Evolutionary conservation across 2,113 vertebrate genomes (phyloP).

Genomic region (Chrysemys picta): DNA sequence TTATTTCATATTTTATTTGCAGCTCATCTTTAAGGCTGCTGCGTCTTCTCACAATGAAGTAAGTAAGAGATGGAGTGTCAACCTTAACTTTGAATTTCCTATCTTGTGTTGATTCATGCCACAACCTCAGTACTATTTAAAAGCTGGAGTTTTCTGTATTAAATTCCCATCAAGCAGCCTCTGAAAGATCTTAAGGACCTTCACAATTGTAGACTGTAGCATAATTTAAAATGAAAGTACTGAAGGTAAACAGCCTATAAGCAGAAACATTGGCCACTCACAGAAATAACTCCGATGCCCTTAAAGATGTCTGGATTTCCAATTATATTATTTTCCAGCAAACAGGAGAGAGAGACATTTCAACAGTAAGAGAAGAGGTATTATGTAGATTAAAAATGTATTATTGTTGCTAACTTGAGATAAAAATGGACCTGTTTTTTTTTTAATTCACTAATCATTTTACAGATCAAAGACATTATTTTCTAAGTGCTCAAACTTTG

Average conservation of each 20-base stretch:
- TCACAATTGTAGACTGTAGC: constrained; percentile 18
- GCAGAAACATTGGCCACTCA: background rate
- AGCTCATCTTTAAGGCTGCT: constrained; percentile 11
- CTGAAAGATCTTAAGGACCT: constrained; percentile 17
- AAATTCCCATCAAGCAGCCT: constrained; percentile 9
- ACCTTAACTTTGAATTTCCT: background rate
- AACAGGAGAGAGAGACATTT: constrained; percentile 28
- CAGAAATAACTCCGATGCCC: constrained; percentile 8
- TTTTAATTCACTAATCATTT: constrained; percentile 66
- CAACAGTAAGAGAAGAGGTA: constrained; percentile 20
- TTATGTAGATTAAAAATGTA: constrained; percentile 69
- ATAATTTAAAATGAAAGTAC: constrained; percentile 26
- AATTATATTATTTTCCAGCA: constrained; percentile 3
- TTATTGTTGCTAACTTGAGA: constrained; percentile 68
- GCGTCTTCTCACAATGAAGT: background rate
- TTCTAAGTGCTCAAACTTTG: constrained; percentile 72
- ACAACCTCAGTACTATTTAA: constrained; percentile 12
- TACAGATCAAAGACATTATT: constrained; percentile 76
- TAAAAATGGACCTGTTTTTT: constrained; percentile 64
- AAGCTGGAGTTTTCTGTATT: constrained; percentile 1
- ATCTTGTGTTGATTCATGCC: constrained; percentile 22
- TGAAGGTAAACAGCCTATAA: constrained; percentile 1
- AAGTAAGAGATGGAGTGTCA: background rate
- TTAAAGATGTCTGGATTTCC: constrained; percentile 27
- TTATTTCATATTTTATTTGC: constrained; percentile 15